Percentiles rank a stretch among this genome's conserved stretches.
Conservation (phyloP, 2,888 invertebrate species). For the Pachliopta kotzebuea region DNA sequence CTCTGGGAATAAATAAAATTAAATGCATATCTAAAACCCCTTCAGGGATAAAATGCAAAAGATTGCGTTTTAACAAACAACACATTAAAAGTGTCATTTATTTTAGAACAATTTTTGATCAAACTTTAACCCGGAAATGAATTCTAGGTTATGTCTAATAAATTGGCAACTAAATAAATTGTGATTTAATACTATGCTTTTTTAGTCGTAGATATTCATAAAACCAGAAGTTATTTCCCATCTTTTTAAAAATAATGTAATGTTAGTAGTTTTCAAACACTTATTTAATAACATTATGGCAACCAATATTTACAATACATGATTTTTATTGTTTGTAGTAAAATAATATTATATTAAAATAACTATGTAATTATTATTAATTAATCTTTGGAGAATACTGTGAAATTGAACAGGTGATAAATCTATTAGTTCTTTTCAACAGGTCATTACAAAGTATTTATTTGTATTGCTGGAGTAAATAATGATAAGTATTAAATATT, state of each 20-base stretch:
- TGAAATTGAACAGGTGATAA: background rate
- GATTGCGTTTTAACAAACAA: too few relatives aligned
- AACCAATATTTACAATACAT: background rate
- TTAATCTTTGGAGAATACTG: too few relatives aligned
- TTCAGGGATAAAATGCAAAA: background rate
- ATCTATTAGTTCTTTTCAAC: background rate
- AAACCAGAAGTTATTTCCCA: background rate
- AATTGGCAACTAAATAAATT: too few relatives aligned
- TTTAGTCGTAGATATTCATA: background rate
- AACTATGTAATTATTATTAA: too few relatives aligned
- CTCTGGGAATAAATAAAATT: background rate
- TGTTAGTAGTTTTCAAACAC: too few relatives aligned
- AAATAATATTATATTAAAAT: too few relatives aligned
- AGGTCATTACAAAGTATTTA: background rate
- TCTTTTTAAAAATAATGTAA: background rate
- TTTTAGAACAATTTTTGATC: too few relatives aligned
- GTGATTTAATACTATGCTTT: background rate
- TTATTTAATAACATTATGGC: too few relatives aligned
- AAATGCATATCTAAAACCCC: background rate
- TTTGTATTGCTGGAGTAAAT: background rate
- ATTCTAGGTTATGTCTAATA: background rate
- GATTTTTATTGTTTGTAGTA: background rate
- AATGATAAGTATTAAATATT: background rate
- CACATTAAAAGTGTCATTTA: too few relatives aligned
- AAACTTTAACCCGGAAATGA: background rate